Conservation (phyloP, 2,113 vertebrate genomes). For the Procavia capensis region DNA sequence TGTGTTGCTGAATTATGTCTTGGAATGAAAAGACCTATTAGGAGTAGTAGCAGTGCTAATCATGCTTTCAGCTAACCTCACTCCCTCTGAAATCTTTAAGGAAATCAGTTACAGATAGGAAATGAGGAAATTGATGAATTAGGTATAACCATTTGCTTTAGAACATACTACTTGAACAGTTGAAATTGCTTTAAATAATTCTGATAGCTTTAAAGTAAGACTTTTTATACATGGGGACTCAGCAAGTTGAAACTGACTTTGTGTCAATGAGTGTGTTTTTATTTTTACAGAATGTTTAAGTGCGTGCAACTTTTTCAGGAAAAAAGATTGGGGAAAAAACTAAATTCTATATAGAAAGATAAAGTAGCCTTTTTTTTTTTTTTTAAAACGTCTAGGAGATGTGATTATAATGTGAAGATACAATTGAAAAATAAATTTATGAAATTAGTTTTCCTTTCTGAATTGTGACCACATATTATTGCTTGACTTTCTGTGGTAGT, state of each 20-base stretch:
- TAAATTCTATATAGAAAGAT: not conserved
- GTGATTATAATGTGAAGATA: not conserved
- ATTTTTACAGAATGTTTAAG: not conserved
- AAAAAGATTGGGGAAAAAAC: not conserved
- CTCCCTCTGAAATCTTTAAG: not conserved
- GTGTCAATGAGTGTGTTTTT: not conserved
- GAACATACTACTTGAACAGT: not conserved
- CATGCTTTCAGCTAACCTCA: not conserved
- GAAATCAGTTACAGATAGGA: not conserved
- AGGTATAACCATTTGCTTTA: not conserved
- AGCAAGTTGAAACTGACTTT: not conserved
- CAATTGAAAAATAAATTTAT: not conserved
- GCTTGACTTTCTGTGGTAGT: not conserved
- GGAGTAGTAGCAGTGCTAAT: not conserved
- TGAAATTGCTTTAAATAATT: constrained; percentile 43
- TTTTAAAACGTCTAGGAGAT: not conserved
- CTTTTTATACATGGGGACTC: not conserved
- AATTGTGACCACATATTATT: not conserved
- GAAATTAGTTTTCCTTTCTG: not conserved
- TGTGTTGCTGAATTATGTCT: not conserved
- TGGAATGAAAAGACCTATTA: not conserved
- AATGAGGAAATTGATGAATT: not conserved
- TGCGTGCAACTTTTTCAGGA: not conserved
- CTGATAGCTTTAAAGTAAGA: not conserved
- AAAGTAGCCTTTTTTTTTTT: not conserved